Base-by-base conservation (phyloP, 2,888 invertebrate genomes). In the Folsomia manolachei region DNA sequence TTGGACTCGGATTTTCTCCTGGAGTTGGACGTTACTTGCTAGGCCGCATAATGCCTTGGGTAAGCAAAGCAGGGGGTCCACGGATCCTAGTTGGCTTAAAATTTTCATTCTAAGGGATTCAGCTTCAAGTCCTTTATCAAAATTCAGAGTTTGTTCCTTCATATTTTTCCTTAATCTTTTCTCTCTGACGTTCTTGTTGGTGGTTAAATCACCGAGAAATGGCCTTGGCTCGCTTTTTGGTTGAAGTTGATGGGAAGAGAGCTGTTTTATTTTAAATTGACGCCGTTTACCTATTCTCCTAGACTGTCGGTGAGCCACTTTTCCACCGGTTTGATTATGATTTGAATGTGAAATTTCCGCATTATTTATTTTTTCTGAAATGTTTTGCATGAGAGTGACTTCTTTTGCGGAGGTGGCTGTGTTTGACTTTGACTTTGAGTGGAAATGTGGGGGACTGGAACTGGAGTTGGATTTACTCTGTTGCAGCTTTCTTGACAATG, bases 31-130 rank as follows among this genome's bases (percentile, higher is more conserved):
- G n/a, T n/a, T n/a, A n/a, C n/a, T n/a, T 39, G 39, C 39, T 9
- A 75, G 70, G 2, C 76, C 76, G 51, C 76, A 77, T n/a, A 77
- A 62, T 14, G 73, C 77, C 66, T 77, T 77, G 0, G 77, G 77
- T 27, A 77, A 71, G 62, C 77, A 77, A 70, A 75, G 70, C 23
- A 77, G 70, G 1, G 77, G 75, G 64, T 77, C 77, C 39, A 77
- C 71, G 24, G 70, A 68, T 1, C 75, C 77, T 25, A 77, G 65
- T 70, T 67, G 75, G 1, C 63, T 70, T 61, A 77, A 70, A 51
- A 77, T 69, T 66, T 75, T 69, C 24, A 24, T 51, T 63, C 73
- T 70, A 52, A 75, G 67, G 62, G 67, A 72, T 27, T 75, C 75
- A 56, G 26, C 39, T 65, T 26, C 27, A 4, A 24, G 14, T 63